These are phyloP conservation scores for Euthynnus affinis DNA, from an alignment of 2,797 vertebrate species.

Conservation along the genomic window DNA sequence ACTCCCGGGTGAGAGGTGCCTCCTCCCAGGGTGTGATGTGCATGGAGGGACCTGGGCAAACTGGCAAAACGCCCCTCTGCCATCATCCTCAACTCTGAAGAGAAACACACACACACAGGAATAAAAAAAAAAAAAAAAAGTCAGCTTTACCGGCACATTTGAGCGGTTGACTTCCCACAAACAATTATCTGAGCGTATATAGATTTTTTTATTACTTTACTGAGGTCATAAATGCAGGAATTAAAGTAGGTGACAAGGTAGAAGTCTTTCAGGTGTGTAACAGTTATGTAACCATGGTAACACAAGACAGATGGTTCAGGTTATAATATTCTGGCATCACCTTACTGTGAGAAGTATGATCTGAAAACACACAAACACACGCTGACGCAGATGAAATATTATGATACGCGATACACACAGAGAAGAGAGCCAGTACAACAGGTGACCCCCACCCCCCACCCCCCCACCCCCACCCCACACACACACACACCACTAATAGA, in stretches of 20 bases:
- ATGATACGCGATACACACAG: conserved; percentile 33
- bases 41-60: conserved; percentile 90
- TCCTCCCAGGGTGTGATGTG: conserved; percentile 77
- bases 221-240: neutral
- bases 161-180: neutral
- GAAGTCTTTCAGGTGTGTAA: neutral
- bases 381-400: conserved; percentile 36
- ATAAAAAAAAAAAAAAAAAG: too few relatives aligned
- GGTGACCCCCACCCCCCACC: neutral
- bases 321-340: neutral
- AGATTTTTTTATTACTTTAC: neutral
- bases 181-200: neutral
- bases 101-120: conserved; percentile 13
- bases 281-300: conserved; percentile 45
- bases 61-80: conserved; percentile 95
- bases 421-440: conserved; percentile 14
- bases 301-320: conserved; percentile 10
- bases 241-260: too few relatives aligned
- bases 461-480: neutral
- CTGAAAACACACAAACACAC: conserved; percentile 33
- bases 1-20: conserved; percentile 57
- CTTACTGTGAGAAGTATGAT: conserved; percentile 30
- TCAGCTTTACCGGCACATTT: neutral
- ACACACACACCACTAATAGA: neutral
- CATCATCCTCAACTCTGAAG: conserved; percentile 92